A percentile compares a stretch with the other conserved stretches of the same genome.
Evolutionary conservation across 2,888 invertebrate genomes (phyloP).

Genomic region (Glyphotaelius pellucidus): DNA sequence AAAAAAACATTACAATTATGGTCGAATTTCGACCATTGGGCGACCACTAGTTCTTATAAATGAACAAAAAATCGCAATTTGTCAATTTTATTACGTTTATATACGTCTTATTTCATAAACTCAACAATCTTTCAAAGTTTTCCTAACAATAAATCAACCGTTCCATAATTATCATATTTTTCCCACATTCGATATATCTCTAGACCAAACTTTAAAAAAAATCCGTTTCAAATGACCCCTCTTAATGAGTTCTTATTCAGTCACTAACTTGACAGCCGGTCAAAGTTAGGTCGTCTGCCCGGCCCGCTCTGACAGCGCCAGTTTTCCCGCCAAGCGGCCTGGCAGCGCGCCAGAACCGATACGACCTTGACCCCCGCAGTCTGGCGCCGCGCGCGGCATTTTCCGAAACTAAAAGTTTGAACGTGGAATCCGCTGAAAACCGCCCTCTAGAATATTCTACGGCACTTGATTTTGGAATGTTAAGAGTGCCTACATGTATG

Average conservation of each 20-base stretch:
- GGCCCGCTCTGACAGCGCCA: slow-evolving; percentile 16
- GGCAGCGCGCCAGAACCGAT: slow-evolving; percentile 56
- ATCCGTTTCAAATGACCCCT: neutral
- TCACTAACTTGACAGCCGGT: neutral
- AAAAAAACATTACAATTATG: too few relatives aligned
- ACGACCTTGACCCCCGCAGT: slow-evolving; percentile 58
- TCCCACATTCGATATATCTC: neutral
- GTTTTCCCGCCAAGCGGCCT: slow-evolving; percentile 11
- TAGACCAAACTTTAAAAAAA: neutral
- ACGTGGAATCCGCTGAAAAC: neutral
- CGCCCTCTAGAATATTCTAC: neutral
- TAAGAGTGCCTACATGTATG: neutral
- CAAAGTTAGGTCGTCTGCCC: neutral
- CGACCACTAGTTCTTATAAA: too few relatives aligned
- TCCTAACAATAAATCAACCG: too few relatives aligned
- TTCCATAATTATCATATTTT: neutral
- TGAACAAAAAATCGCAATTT: too few relatives aligned
- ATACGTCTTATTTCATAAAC: too few relatives aligned
- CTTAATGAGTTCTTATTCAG: neutral
- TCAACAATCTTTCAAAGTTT: too few relatives aligned
- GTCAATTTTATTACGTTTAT: too few relatives aligned
- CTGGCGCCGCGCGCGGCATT: slow-evolving; percentile 15
- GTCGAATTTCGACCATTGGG: too few relatives aligned
- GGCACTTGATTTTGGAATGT: neutral
- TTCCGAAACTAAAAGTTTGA: slow-evolving; percentile 22